These are phyloP conservation scores for Caenorhabditis drosophilae DNA, from an alignment of 2,888 invertebrate species.

Conservation along the genomic window DNA sequence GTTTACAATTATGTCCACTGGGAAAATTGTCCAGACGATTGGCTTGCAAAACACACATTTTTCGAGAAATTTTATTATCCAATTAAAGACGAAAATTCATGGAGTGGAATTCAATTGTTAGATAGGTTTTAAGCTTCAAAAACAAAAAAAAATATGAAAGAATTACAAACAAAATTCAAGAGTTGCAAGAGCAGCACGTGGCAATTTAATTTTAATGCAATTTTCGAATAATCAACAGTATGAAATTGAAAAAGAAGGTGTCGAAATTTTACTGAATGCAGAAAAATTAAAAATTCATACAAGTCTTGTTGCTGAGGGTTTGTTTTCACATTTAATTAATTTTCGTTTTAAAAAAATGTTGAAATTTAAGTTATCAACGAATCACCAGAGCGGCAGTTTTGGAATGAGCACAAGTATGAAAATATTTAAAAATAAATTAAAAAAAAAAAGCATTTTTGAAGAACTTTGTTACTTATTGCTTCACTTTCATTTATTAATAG, in stretches of 20 bases:
- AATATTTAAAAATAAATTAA: no score
- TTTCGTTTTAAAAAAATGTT: conserved; percentile 4
- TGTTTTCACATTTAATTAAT: conserved; percentile 12
- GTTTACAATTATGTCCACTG: conserved; percentile 7
- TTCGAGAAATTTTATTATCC: conserved; percentile 13
- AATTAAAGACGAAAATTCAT: conserved; percentile 2
- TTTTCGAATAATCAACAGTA: background rate
- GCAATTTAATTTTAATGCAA: conserved; percentile 8
- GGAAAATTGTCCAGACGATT: background rate
- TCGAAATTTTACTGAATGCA: background rate
- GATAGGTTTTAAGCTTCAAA: conserved; percentile 13
- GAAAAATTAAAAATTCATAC: background rate
- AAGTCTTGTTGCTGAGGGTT: conserved; percentile 1
- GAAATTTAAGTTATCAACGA: conserved; percentile 9
- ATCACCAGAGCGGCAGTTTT: background rate
- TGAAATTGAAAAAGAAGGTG: background rate
- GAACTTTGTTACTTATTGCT: background rate
- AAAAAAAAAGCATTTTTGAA: no score
- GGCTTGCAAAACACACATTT: conserved; percentile 1
- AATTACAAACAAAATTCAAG: no score
- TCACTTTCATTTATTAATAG: background rate
- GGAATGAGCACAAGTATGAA: conserved; percentile 19
- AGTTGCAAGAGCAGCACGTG: conserved; percentile 18
- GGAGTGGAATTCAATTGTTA: conserved; percentile 4
- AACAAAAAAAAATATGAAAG: no score